phyloP scores from a whole-genome alignment of 2,888 invertebrate genomes.

The Drosophila greeni region DNA sequence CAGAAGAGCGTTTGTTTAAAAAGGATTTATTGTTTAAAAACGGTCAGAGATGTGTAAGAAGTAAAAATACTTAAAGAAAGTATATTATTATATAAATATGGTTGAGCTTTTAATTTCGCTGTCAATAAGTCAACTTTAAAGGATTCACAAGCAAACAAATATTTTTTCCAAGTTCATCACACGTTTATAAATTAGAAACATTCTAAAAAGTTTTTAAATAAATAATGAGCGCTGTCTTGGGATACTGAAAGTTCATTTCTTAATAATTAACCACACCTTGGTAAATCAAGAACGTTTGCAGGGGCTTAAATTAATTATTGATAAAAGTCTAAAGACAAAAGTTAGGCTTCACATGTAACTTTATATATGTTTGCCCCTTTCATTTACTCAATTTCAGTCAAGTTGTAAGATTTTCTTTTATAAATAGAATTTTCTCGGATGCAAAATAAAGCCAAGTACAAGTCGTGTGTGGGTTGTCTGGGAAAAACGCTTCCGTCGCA shows the following conservation, averaged over 20 bases:
- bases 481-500: constrained; percentile 61
- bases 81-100: too few species aligned
- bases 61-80: not conserved
- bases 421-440: not conserved
- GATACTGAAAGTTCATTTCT: not conserved
- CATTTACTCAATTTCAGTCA: not conserved
- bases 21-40: not conserved
- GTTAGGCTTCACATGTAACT: not conserved
- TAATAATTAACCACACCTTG: constrained; percentile 4
- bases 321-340: not conserved
- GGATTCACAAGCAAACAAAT: not conserved
- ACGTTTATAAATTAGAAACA: not conserved
- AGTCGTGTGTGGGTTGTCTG: constrained; percentile 29
- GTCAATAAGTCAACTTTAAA: not conserved
- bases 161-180: not conserved
- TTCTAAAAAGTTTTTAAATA: not conserved
- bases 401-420: not conserved
- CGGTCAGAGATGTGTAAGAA: not conserved
- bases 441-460: not conserved
- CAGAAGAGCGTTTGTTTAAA: not conserved
- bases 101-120: not conserved
- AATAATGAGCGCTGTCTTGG: not conserved
- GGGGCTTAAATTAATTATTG: not conserved
- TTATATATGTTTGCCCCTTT: too few species aligned
- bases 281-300: not conserved